Conservation (phyloP, 1,140 invertebrate genomes). For the Lucilia cuprina region DNA sequence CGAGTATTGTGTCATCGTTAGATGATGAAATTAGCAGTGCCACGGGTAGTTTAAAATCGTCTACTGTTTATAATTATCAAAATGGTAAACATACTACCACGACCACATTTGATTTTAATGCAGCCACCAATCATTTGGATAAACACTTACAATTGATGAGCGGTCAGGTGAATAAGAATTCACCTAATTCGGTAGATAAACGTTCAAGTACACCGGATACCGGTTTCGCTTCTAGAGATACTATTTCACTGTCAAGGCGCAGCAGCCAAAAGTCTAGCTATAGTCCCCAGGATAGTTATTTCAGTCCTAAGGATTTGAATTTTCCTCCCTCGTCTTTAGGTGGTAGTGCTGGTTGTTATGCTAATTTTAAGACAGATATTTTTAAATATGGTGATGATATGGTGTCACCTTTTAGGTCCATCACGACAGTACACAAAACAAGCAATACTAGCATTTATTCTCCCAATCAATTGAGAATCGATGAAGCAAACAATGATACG, state of each 20-base stretch:
- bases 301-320: constrained; percentile 49
- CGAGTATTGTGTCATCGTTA: constrained; percentile 49
- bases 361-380: constrained; percentile 23
- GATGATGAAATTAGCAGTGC: constrained; percentile 60
- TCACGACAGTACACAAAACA: constrained; percentile 38
- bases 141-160: constrained; percentile 59
- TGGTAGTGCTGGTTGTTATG: not conserved
- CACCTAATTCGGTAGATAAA: constrained; percentile 48
- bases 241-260: constrained; percentile 56
- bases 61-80: constrained; percentile 55
- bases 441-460: constrained; percentile 52
- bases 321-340: not conserved
- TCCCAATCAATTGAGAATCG: constrained; percentile 33
- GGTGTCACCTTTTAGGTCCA: constrained; percentile 52
- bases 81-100: constrained; percentile 47
- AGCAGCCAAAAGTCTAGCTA: constrained; percentile 61
- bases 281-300: constrained; percentile 60
- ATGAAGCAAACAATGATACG: not conserved
- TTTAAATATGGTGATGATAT: constrained; percentile 29
- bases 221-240: constrained; percentile 59
- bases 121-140: constrained; percentile 57
- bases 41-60: constrained; percentile 55
- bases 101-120: constrained; percentile 60
- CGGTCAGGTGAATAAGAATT: constrained; percentile 41
- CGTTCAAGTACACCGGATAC: constrained; percentile 60